Base-by-base conservation (phyloP, 2,888 invertebrate genomes). In the Zootermopsis nevadensis region DNA sequence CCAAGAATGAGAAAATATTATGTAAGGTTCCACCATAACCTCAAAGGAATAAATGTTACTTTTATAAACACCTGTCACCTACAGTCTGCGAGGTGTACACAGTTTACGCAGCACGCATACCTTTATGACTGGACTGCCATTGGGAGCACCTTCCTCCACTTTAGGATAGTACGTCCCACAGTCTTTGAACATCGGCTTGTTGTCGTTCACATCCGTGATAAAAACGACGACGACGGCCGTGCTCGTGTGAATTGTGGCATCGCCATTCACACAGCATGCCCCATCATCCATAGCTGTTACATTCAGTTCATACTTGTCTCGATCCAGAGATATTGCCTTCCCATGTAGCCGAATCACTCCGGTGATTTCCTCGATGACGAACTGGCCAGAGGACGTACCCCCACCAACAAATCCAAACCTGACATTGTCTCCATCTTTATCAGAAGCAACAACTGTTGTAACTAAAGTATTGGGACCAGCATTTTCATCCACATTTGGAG, bases 211-310 rank as follows among this genome's bases (percentile, higher is more conserved):
- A 87, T 99, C 98, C 0, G 98, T 98, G 85, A 99, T 98, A 89
- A 98, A 98, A 0, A 99, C 98, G 0, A 98, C 97, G 0, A 99
- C 98, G 1, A 97, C 97, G 12, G 98, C 98, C 0, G 98, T 97
- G 77, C 97, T 97, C 0, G 98, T 97, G 88, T 98, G 97, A 86
- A 97, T 96, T 0, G 95, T 96, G 2, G 94, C 92, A 86, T 95
- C 96, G 4, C 97, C 97, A 86, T 97, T 96, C 24, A 95, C 95
- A 89, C 99, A 99, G 89, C 99, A 99, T 1, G 97, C 96, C 0
- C 99, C 99, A 89, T 99, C 99, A 88, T 99, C 99, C 91, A 97
- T 94, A 2, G 99, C 99, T 0, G 98, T 98, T 15, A 99, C 98
- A 89, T 99, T 99, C 83, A 99, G 90, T 89, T 97, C 97, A 88